These are phyloP conservation scores for Ceraclea dissimilis DNA, from an alignment of 2,888 invertebrate genomes.

Conservation along the genomic window DNA sequence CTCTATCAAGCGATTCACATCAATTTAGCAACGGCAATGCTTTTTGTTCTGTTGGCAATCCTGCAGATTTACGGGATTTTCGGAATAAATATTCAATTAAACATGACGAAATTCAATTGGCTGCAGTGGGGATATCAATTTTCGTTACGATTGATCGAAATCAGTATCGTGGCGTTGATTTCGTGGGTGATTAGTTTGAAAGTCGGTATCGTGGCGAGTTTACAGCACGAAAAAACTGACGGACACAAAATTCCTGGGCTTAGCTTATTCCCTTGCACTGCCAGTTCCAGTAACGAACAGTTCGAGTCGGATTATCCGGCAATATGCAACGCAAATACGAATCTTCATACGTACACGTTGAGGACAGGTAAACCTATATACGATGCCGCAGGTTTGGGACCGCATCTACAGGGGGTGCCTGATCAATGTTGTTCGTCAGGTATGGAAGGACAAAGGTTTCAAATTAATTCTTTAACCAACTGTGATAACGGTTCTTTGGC, in stretches of 20 bases:
- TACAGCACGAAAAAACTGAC: conserved; percentile 66
- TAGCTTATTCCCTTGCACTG: conserved; percentile 74
- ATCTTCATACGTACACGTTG: conserved; percentile 74
- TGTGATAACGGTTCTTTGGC: conserved; percentile 57
- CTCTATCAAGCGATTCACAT: conserved; percentile 84
- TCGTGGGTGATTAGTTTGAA: conserved; percentile 80
- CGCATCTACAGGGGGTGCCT: conserved; percentile 37
- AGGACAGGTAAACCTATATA: conserved; percentile 71
- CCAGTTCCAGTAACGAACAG: conserved; percentile 77
- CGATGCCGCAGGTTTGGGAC: conserved; percentile 49
- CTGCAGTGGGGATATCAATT: conserved; percentile 89
- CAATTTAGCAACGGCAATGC: conserved; percentile 76
- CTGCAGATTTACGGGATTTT: conserved; percentile 73
- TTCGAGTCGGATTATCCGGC: conserved; percentile 79
- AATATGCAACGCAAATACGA: conserved; percentile 79
- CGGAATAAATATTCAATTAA: conserved; percentile 43
- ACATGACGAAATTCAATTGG: conserved; percentile 70
- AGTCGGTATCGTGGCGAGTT: conserved; percentile 45
- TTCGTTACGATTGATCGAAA: conserved; percentile 75
- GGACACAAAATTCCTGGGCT: conserved; percentile 63
- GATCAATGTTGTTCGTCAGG: conserved; percentile 42
- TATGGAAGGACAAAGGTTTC: conserved; percentile 42
- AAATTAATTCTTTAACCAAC: conserved; percentile 47
- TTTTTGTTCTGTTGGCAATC: conserved; percentile 75
- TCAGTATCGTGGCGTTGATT: conserved; percentile 77